Evolutionary conservation across 2,888 invertebrate species (phyloP).

Genomic region (Platerodrilus igneus): DNA sequence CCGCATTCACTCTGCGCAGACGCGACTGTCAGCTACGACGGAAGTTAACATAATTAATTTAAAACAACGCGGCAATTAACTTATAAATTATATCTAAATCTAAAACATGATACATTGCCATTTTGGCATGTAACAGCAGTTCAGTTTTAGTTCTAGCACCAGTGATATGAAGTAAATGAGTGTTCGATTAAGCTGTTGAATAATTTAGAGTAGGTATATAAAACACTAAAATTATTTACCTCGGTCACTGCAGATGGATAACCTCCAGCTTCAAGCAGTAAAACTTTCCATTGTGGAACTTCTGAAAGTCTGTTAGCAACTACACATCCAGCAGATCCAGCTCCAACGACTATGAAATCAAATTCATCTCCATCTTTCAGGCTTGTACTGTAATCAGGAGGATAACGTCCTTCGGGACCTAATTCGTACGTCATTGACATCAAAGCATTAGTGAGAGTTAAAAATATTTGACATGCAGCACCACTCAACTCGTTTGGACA

Average conservation of each 20-base stretch:
- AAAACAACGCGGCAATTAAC: too few species aligned
- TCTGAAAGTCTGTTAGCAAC: slow-evolving; percentile 49
- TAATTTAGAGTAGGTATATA: too few species aligned
- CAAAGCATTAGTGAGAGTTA: slow-evolving; percentile 56
- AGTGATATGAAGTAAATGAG: too few species aligned
- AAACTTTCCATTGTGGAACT: slow-evolving; percentile 40
- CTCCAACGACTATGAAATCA: slow-evolving; percentile 51
- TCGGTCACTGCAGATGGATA: slow-evolving; percentile 53
- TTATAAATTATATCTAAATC: too few species aligned
- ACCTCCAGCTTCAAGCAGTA: slow-evolving; percentile 43
- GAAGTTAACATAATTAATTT: too few species aligned
- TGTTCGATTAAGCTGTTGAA: too few species aligned
- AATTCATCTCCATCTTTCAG: slow-evolving; percentile 52
- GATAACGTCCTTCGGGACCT: slow-evolving; percentile 29
- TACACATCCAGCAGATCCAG: slow-evolving; percentile 51
- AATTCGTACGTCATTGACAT: slow-evolving; percentile 58
- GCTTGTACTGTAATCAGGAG: slow-evolving; percentile 28
- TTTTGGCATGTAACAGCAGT: too few species aligned
- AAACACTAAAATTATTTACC: slow-evolving; percentile 47
- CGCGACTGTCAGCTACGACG: too few species aligned
- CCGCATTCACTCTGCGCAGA: too few species aligned
- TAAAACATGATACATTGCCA: too few species aligned
- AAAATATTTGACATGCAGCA: slow-evolving; percentile 50
- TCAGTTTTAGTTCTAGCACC: too few species aligned
- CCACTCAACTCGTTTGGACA: slow-evolving; percentile 42